Conservation (phyloP, 2,797 vertebrate species). For the Microtus agrestis region DNA sequence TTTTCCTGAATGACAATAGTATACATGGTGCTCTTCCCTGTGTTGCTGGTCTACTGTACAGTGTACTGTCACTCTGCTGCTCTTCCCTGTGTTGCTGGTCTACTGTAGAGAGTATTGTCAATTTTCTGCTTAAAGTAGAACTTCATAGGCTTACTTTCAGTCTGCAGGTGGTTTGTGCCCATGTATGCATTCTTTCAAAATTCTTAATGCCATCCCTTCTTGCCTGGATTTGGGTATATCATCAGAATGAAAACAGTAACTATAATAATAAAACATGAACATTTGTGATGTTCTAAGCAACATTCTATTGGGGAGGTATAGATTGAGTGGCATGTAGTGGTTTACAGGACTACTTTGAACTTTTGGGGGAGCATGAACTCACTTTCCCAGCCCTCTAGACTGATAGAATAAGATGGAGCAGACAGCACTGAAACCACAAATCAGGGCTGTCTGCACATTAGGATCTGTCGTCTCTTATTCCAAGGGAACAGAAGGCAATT, state of each 20-base stretch:
- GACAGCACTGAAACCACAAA: conserved; percentile 29
- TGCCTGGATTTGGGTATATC: background rate
- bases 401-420: background rate
- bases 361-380: conserved; percentile 36
- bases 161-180: conserved; percentile 62
- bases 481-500: background rate
- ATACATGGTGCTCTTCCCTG: conserved; percentile 75
- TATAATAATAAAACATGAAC: conserved; percentile 42
- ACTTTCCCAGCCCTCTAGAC: conserved; percentile 17
- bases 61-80: background rate
- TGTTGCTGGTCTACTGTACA: conserved; percentile 50
- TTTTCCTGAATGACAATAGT: conserved; percentile 78
- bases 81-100: conserved; percentile 64
- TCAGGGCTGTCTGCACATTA: background rate
- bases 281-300: conserved; percentile 50
- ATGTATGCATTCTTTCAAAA: conserved; percentile 49
- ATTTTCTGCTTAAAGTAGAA: conserved; percentile 78
- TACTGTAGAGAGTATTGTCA: conserved; percentile 64
- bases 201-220: conserved; percentile 60
- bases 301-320: background rate
- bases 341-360: conserved; percentile 63
- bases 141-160: conserved; percentile 56
- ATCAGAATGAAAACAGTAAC: conserved; percentile 54
- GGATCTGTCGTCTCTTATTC: conserved; percentile 39
- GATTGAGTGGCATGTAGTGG: background rate